These are phyloP conservation scores for Amia ocellicauda DNA, from an alignment of 2,113 vertebrate species.

Conservation along the genomic window DNA sequence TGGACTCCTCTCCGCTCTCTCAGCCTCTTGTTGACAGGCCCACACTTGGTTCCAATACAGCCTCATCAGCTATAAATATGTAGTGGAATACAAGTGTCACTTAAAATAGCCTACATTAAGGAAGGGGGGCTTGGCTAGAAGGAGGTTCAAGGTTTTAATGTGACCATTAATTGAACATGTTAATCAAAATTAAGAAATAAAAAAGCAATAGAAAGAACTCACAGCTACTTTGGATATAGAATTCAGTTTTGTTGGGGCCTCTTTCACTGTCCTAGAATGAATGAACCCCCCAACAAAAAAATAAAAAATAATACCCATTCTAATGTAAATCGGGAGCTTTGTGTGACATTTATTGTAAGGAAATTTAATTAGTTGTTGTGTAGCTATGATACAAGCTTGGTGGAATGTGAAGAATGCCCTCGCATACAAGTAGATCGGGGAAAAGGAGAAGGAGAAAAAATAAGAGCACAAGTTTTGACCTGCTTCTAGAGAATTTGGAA, in stretches of 20 bases:
- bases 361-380: constrained; percentile 76
- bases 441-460: constrained; percentile 34
- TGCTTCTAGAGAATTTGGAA: constrained; percentile 38
- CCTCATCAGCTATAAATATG: too few species aligned
- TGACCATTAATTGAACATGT: too few species aligned
- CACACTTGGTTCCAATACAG: too few species aligned
- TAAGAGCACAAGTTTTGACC: constrained; percentile 59
- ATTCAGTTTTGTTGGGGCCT: constrained; percentile 26
- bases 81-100: too few species aligned
- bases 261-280: constrained; percentile 44
- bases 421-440: constrained; percentile 41
- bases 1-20: too few species aligned
- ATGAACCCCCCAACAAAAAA: too few species aligned
- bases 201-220: constrained; percentile 27
- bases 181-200: too few species aligned
- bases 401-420: constrained; percentile 79
- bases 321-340: constrained; percentile 73
- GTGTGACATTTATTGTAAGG: constrained; percentile 69
- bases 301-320: constrained; percentile 51
- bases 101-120: too few species aligned
- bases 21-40: too few species aligned
- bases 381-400: constrained; percentile 71
- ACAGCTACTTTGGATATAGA: constrained; percentile 8
- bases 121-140: too few species aligned
- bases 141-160: too few species aligned